Percentiles rank a stretch among this genome's conserved stretches.
Evolutionary conservation across 2,888 invertebrate genomes (phyloP).

Genomic region (Lobophora halterata): DNA sequence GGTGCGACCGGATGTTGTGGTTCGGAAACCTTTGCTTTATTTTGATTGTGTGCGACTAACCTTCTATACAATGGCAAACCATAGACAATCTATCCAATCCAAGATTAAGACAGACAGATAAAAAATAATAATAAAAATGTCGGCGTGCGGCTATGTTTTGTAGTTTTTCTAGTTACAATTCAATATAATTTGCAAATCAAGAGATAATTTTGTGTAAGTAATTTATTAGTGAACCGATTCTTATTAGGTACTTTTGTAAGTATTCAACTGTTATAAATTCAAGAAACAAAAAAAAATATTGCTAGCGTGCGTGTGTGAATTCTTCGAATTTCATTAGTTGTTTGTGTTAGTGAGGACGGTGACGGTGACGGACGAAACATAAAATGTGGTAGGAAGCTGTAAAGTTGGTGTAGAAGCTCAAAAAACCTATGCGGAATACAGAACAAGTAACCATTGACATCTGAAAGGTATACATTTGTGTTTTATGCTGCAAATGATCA

Average conservation of each 20-base stretch:
- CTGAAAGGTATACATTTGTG: slow-evolving; percentile 47
- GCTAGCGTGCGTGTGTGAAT: slow-evolving; percentile 50
- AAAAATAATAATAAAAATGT: slow-evolving; percentile 52
- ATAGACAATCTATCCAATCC: too few species aligned
- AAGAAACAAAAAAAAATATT: slow-evolving; percentile 7
- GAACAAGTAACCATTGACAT: slow-evolving; percentile 36
- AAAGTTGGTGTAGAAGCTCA: slow-evolving; percentile 35
- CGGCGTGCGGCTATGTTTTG: slow-evolving; percentile 62
- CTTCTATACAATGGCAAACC: too few species aligned
- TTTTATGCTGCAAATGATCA: slow-evolving; percentile 9
- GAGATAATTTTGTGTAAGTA: neutral
- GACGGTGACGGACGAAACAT: slow-evolving; percentile 53
- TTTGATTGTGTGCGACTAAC: too few species aligned
- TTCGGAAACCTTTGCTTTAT: too few species aligned
- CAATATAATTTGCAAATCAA: neutral
- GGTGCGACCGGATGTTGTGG: too few species aligned
- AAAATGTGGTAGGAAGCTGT: slow-evolving; percentile 67
- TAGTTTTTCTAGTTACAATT: slow-evolving; percentile 40
- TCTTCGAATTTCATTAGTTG: slow-evolving; percentile 58
- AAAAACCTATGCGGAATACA: slow-evolving; percentile 37
- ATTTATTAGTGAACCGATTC: too few species aligned
- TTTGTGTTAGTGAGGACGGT: slow-evolving; percentile 66
- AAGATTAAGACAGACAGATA: slow-evolving; percentile 7
- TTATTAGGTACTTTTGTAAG: slow-evolving; percentile 1
- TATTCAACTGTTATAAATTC: neutral